A percentile compares a stretch with the other conserved stretches of the same genome.
phyloP scores from a whole-genome alignment of 2,113 vertebrate species.

The Heterotilapia buettikoferi region DNA sequence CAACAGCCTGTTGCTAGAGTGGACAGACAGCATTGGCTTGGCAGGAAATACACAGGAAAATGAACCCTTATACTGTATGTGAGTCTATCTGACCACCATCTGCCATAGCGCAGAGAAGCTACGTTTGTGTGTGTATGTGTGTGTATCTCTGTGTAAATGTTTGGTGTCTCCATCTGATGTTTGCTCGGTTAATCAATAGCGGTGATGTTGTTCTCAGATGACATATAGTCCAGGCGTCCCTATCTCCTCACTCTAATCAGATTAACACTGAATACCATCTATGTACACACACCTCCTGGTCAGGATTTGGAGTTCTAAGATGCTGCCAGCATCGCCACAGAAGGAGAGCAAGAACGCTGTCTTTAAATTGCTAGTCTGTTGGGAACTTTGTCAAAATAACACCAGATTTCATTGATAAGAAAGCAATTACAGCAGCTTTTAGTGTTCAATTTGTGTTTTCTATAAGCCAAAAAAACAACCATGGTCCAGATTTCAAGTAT shows the following conservation, averaged over 20 bases:
- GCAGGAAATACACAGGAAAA: conserved; percentile 6
- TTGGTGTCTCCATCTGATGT: conserved; percentile 53
- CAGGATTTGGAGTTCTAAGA: conserved; percentile 35
- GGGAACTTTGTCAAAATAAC: conserved; percentile 27
- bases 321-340: not conserved
- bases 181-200: conserved; percentile 53
- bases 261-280: conserved; percentile 50
- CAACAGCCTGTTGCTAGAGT: conserved; percentile 32
- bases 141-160: conserved; percentile 44
- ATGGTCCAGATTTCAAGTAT: not conserved
- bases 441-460: not conserved
- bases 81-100: conserved; percentile 42
- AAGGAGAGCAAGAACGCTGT: not conserved
- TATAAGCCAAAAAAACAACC: not conserved
- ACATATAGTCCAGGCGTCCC: conserved; percentile 41
- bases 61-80: not conserved
- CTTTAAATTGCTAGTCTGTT: not conserved
- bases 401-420: conserved; percentile 35
- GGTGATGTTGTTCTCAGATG: conserved; percentile 38
- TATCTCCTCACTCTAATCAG: conserved; percentile 50
- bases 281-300: conserved; percentile 51
- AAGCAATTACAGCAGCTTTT: conserved; percentile 41
- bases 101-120: conserved; percentile 2
- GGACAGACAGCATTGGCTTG: conserved; percentile 21
- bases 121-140: not conserved